phyloP scores from a whole-genome alignment of 2,888 invertebrate genomes.

The Apeira syringaria region DNA sequence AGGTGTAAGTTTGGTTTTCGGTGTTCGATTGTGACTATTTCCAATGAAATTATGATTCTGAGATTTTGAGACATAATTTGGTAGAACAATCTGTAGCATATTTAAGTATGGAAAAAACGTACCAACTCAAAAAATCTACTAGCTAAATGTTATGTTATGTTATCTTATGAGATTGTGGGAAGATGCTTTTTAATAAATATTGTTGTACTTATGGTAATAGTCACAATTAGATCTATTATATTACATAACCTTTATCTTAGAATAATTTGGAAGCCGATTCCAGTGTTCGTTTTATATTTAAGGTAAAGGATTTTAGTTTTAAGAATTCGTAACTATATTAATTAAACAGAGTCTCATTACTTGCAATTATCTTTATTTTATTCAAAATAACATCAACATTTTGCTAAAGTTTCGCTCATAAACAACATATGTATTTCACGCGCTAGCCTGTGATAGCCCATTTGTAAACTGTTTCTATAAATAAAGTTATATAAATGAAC shows the following conservation, averaged over 20 bases:
- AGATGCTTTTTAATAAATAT: no score
- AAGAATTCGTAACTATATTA: constrained; percentile 22
- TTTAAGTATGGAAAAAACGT: no score
- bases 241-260: constrained; percentile 14
- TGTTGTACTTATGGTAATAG: constrained; percentile 35
- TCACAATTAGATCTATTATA: constrained; percentile 45
- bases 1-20: no score
- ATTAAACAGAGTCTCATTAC: constrained; percentile 21
- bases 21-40: no score
- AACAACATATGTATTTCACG: constrained; percentile 44
- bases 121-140: no score
- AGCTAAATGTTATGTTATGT: no score
- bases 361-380: constrained; percentile 5
- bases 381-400: constrained; percentile 4
- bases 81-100: no score
- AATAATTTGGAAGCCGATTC: constrained; percentile 7
- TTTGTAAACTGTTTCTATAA: constrained; percentile 69
- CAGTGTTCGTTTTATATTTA: constrained; percentile 16
- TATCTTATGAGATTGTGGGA: no score
- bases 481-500: constrained; percentile 55
- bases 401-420: constrained; percentile 5
- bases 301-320: constrained; percentile 21
- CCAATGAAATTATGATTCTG: no score
- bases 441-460: constrained; percentile 72
- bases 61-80: no score